phyloP scores from a whole-genome alignment of 2,113 vertebrate genomes.

The Callorhinus ursinus region DNA sequence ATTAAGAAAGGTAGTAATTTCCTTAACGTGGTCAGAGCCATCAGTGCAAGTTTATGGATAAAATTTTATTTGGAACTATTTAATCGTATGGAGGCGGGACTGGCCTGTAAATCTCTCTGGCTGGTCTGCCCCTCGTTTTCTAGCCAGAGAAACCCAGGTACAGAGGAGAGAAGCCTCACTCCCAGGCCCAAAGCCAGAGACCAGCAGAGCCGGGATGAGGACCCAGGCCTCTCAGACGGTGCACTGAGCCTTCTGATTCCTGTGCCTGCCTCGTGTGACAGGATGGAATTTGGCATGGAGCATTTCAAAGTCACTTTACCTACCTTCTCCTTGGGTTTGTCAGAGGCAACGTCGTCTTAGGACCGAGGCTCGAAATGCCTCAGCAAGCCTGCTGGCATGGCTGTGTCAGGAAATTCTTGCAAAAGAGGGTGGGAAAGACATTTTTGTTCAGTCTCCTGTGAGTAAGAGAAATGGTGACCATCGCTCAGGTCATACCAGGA shows the following conservation, averaged over 20 bases:
- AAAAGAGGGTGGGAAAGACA: neutral
- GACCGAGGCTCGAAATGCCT: neutral
- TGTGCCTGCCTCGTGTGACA: neutral
- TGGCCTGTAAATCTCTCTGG: neutral
- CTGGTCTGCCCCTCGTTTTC: neutral
- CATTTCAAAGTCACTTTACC: neutral
- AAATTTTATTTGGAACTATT: neutral
- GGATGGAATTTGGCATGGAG: neutral
- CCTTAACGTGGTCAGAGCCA: neutral
- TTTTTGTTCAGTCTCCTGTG: slow-evolving; percentile 17
- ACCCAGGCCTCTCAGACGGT: neutral
- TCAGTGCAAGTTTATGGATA: neutral
- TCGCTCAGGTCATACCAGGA: neutral
- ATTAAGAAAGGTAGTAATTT: slow-evolving; percentile 11
- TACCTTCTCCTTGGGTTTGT: neutral
- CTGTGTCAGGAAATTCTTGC: neutral
- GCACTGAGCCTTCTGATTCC: neutral
- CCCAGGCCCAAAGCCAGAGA: neutral
- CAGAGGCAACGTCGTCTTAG: neutral
- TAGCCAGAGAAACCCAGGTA: neutral
- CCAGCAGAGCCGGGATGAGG: neutral
- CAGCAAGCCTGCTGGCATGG: neutral
- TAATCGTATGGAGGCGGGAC: neutral
- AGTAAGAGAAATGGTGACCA: neutral
- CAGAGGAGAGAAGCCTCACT: neutral